Evolutionary conservation across 1,140 invertebrate genomes (phyloP).

Genomic region (Diachasma alloeum): DNA sequence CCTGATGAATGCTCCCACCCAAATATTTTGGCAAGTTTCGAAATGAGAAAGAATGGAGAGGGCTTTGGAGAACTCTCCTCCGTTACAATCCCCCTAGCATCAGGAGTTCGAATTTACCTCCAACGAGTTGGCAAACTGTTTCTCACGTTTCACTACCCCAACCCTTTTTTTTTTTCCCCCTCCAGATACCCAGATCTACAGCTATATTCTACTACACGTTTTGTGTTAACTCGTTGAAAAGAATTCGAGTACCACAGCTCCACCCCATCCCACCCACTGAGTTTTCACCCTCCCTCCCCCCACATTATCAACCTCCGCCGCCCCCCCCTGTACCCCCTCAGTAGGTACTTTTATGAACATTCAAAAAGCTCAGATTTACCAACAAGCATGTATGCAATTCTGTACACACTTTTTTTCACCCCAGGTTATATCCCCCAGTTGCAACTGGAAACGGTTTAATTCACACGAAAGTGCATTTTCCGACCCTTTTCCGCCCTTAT

Average conservation of each 20-base stretch:
- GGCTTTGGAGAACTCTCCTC: neutral
- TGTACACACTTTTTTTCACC: neutral
- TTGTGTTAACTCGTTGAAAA: constrained; percentile 47
- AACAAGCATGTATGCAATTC: constrained; percentile 30
- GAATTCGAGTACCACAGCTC: constrained; percentile 41
- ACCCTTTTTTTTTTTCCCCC: constrained; percentile 7
- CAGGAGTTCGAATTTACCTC: constrained; percentile 48
- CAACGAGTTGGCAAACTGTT: constrained; percentile 61
- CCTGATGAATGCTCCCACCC: constrained; percentile 38
- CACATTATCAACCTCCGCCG: neutral
- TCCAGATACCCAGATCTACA: constrained; percentile 14
- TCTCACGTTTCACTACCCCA: constrained; percentile 19
- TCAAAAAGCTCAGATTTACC: constrained; percentile 52
- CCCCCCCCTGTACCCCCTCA: neutral
- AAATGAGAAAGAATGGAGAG: constrained; percentile 3
- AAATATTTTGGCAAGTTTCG: constrained; percentile 15
- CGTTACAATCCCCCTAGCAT: neutral
- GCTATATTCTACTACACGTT: constrained; percentile 25
- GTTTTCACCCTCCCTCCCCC: neutral
- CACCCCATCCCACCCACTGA: constrained; percentile 12
- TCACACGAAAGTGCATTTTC: constrained; percentile 36
- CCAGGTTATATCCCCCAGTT: neutral
- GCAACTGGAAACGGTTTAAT: constrained; percentile 42
- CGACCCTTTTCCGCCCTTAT: neutral
- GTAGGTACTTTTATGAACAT: constrained; percentile 53